These are phyloP conservation scores for Limnephilus auricula DNA, from an alignment of 2,888 invertebrate species.

Conservation along the genomic window DNA sequence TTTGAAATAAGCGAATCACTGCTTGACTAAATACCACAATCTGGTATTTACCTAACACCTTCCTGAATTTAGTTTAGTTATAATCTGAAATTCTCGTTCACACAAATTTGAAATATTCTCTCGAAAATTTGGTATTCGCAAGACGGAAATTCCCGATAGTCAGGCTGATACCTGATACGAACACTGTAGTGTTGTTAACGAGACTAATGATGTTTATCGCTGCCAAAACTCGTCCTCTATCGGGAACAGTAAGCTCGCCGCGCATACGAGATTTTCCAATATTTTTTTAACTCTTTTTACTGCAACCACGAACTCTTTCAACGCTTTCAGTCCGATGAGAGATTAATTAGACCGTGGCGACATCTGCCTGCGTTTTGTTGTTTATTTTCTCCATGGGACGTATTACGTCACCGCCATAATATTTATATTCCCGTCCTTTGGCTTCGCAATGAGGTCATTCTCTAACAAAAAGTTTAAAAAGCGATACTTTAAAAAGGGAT, in stretches of 20 bases:
- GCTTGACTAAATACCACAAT: background rate
- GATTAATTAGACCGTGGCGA: conserved; percentile 31
- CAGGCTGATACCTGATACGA: background rate
- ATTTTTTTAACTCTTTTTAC: background rate
- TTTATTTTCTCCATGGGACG: conserved; percentile 3
- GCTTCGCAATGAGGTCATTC: background rate
- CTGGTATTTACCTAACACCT: background rate
- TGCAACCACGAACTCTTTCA: conserved; percentile 4
- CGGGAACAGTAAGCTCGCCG: background rate
- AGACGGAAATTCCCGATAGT: background rate
- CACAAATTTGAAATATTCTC: background rate
- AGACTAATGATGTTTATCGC: background rate
- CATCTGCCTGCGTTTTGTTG: conserved; percentile 33
- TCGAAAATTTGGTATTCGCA: background rate
- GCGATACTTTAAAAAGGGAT: background rate
- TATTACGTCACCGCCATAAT: conserved; percentile 18
- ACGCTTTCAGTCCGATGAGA: background rate
- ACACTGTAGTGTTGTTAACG: background rate
- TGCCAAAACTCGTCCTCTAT: background rate
- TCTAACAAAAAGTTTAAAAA: background rate
- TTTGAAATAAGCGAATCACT: background rate
- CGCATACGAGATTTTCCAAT: background rate
- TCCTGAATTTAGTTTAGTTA: background rate
- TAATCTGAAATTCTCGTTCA: background rate
- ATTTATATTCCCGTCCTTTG: conserved; percentile 10